Base-by-base conservation (phyloP, 2,888 invertebrate genomes). In the Himalopsyche tibetana region DNA sequence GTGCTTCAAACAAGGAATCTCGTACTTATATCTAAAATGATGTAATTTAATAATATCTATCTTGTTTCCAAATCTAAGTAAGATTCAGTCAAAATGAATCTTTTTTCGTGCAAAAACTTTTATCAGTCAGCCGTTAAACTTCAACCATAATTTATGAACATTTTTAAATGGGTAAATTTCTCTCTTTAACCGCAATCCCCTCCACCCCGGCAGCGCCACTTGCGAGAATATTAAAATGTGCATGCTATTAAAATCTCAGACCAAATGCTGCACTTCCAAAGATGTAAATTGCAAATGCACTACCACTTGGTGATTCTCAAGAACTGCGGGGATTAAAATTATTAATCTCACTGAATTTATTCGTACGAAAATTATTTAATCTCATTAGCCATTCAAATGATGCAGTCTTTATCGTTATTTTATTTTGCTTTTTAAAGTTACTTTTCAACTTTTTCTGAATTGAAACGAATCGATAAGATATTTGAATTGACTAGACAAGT, bases 261-360 rank as follows among this genome's bases (percentile, higher is more conserved):
- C 85, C 85, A 85, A 85, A 82, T 82, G 85, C 80, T 85, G 85
- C 85, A 83, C 85, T 85, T 85, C 83, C 80, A 56, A 85, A 82
- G 83, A 85, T 85, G 85, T 83, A 85, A 85, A 85, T 85, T 85
- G 74, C 74, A 74, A 74, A 74, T 74, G 74, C 74, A 74, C 74
- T 38, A 74, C 74, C 74, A 74, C 74, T 74, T 74, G 74, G 74
- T 12, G 36, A 74, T 74, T 74, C 38, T 74, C 74, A 74, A 74
- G 74, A 74, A 74, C 74, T 74, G 74, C 15, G 36, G 74, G 36
- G 74, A 74, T 74, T 74, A 74, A 74, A 74, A 74, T 74, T 74
- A 36, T 74, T 74, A 74, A 74, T 74, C 74, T 15, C 38, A 4
- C 36, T 36, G 38, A 69, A 69, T 19, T 74, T 74, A 74, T 38